A percentile compares a stretch with the other conserved stretches of the same genome.
Evolutionary conservation across 2,113 vertebrate species (phyloP).

Genomic region (Alligator mississippiensis): DNA sequence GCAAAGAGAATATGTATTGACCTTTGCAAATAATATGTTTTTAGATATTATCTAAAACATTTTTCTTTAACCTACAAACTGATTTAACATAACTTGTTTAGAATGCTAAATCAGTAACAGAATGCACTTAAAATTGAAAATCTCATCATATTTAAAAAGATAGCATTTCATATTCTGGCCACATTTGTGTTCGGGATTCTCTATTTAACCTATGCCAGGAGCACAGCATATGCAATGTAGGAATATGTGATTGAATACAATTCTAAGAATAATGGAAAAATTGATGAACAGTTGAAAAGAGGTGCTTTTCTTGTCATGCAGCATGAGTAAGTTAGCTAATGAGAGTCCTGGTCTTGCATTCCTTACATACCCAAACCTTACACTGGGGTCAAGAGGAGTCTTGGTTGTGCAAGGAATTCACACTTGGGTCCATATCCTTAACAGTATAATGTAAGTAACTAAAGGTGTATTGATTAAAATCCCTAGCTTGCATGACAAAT

Average conservation of each 20-base stretch:
- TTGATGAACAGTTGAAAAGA: background rate
- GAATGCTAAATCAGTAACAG: background rate
- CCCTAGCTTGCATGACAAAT: background rate
- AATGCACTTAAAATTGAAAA: background rate
- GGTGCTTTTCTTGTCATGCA: background rate
- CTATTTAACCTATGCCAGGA: background rate
- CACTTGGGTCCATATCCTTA: background rate
- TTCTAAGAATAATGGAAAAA: background rate
- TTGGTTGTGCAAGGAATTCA: background rate
- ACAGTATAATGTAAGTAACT: background rate
- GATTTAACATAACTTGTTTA: background rate
- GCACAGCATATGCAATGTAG: background rate
- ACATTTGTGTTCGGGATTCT: background rate
- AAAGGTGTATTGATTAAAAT: conserved; percentile 28
- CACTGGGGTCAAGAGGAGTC: background rate
- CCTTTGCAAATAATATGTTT: background rate
- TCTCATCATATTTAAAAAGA: background rate
- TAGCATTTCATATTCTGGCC: background rate
- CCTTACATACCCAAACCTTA: background rate
- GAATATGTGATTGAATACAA: background rate
- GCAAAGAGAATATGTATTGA: background rate
- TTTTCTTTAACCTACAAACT: background rate
- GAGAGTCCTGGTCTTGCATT: conserved; percentile 4
- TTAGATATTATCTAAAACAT: conserved; percentile 70
- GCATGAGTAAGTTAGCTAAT: background rate